These are phyloP conservation scores for Nothocercus julius DNA, from an alignment of 2,113 vertebrate genomes.

Conservation along the genomic window DNA sequence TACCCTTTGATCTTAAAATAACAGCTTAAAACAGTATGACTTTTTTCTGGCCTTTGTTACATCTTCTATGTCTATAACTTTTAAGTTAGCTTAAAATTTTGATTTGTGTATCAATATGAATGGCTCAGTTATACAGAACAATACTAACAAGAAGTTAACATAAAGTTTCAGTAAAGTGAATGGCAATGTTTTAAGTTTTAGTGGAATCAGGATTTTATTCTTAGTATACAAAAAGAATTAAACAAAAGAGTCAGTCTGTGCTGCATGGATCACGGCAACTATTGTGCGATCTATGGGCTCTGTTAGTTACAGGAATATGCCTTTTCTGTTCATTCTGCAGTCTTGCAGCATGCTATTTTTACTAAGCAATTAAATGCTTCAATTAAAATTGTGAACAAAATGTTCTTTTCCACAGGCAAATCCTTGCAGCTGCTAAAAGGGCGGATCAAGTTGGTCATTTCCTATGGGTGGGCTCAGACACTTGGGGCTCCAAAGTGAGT, in stretches of 20 bases:
- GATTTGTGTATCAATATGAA: neutral
- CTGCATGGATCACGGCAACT: neutral
- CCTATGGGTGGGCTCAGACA: conserved; percentile 96
- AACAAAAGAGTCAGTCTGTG: neutral
- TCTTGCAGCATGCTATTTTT: neutral
- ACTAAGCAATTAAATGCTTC: neutral
- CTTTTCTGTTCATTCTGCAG: neutral
- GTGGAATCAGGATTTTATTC: neutral
- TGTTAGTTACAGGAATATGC: neutral
- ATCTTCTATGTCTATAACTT: neutral
- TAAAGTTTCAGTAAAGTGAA: neutral
- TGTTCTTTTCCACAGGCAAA: conserved; percentile 79
- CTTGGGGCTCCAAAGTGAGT: conserved; percentile 93
- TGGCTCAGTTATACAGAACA: neutral
- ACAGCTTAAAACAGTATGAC: neutral
- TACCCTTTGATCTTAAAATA: neutral
- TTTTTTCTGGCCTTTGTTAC: neutral
- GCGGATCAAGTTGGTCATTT: conserved; percentile 92
- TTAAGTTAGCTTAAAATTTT: neutral
- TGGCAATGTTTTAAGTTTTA: neutral
- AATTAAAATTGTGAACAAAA: neutral
- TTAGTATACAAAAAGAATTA: neutral
- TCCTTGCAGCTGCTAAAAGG: conserved; percentile 91
- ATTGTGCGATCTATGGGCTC: neutral
- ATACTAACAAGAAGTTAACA: neutral